These are phyloP conservation scores for Mus caroli DNA, from an alignment of 2,797 vertebrate genomes.

Conservation along the genomic window DNA sequence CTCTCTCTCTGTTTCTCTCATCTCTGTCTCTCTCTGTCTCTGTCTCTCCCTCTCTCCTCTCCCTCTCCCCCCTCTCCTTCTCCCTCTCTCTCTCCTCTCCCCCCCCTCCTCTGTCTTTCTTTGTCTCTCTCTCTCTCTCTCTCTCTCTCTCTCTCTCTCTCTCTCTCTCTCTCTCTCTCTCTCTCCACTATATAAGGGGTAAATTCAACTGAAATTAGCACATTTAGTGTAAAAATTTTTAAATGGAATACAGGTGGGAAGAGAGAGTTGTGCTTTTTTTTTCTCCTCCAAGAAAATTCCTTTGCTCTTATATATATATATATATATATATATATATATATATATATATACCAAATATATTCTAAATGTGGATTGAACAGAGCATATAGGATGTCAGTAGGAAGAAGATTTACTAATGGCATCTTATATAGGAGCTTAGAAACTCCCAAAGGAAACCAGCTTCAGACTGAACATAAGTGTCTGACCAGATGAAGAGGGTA, in stretches of 20 bases:
- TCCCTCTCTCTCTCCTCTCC: too few species aligned
- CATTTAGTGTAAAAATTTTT: neutral
- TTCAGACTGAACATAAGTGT: conserved; percentile 45
- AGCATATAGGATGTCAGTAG: neutral
- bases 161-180: too few species aligned
- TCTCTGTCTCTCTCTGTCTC: too few species aligned
- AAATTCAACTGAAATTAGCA: conserved; percentile 11
- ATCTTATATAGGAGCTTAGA: neutral
- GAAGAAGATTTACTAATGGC: neutral
- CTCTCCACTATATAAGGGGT: neutral
- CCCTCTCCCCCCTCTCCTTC: too few species aligned
- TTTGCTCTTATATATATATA: neutral
- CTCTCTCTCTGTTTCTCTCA: too few species aligned
- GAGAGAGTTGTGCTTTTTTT: neutral
- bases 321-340: too few species aligned
- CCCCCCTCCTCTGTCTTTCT: too few species aligned
- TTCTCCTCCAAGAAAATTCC: neutral
- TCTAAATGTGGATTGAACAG: neutral
- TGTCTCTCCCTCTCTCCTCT: too few species aligned
- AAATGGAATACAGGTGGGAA: conserved; percentile 2
- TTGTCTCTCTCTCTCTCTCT: too few species aligned
- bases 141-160: too few species aligned
- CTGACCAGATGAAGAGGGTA: neutral
- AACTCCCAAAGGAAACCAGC: conserved; percentile 9
- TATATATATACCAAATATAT: neutral